These are phyloP conservation scores for Ciconia stormi DNA, from an alignment of 2,113 vertebrate species.

Conservation along the genomic window DNA sequence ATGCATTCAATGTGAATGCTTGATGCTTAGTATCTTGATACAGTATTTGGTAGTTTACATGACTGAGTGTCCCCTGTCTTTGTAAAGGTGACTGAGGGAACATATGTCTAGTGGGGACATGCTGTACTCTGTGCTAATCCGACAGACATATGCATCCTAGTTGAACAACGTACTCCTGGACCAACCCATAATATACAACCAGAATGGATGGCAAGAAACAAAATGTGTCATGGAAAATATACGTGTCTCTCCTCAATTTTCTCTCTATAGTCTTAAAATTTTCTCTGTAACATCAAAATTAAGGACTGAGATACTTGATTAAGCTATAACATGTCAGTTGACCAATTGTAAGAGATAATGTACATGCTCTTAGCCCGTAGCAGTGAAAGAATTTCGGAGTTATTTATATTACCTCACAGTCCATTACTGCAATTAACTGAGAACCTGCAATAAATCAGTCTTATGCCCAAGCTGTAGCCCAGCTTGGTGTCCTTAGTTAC, in stretches of 20 bases:
- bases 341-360: background rate
- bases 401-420: background rate
- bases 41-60: background rate
- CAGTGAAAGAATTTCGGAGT: background rate
- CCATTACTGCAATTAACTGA: background rate
- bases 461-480: background rate
- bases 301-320: background rate
- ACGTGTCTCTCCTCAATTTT: background rate
- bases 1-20: background rate
- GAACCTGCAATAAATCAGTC: background rate
- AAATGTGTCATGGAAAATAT: background rate
- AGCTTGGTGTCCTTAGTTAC: background rate
- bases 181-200: background rate
- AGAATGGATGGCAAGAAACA: background rate
- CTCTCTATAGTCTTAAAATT: background rate
- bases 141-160: background rate
- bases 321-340: background rate
- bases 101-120: background rate
- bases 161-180: background rate
- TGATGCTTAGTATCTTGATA: background rate
- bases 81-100: background rate
- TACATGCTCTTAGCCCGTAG: background rate
- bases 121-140: background rate
- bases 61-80: background rate
- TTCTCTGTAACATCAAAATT: background rate